Base-by-base conservation (phyloP, 2,888 invertebrate species). In the Morpho deidamia region DNA sequence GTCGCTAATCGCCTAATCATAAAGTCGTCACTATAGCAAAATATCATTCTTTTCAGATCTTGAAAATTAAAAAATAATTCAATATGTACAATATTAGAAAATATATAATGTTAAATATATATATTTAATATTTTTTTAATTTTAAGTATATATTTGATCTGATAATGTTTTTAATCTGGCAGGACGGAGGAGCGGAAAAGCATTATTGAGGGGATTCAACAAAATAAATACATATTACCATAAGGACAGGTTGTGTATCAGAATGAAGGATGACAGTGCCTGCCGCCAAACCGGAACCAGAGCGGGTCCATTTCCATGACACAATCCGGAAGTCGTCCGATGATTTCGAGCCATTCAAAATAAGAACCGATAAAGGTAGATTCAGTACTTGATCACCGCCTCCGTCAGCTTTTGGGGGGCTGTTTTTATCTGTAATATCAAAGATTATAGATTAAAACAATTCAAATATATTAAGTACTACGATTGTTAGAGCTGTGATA, bases 321-420 rank as follows among this genome's bases (percentile, higher is more conserved):
- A 94, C 94, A 53, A 98, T 95, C 9, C 93, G 93, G 74, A 97
- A 93, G 85, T 98, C 98, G 76, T 98, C 98, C 11, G 92, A 92
- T 0, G 98, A 98, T 59, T 91, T 91, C 0, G 95, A 93, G 0
- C 98, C 98, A 83, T 98, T 97, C 51, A 98, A 86, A 46, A 93
- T 91, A 8, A 98, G 91, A 11, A 95, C 93, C 39, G 93, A 92
- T 4, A 93, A 83, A 0, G 98, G 97, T 47, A 96, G 83, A 43
- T 93, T 91, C 0, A 97, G 86, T 11, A 94, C 93, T 72, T 94
- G 93, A 81, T 97, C 96, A 0, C 95, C 96, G 7, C 97, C 97
- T 1, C 95, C 97, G 74, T 96, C 94, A 0, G 98, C 97, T 69
- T 94, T 94, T 0, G 98, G 98, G 7, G 95, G 92, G 56, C 95